These are phyloP conservation scores for Lithobius niger DNA, from an alignment of 1,140 invertebrate species.

Conservation along the genomic window DNA sequence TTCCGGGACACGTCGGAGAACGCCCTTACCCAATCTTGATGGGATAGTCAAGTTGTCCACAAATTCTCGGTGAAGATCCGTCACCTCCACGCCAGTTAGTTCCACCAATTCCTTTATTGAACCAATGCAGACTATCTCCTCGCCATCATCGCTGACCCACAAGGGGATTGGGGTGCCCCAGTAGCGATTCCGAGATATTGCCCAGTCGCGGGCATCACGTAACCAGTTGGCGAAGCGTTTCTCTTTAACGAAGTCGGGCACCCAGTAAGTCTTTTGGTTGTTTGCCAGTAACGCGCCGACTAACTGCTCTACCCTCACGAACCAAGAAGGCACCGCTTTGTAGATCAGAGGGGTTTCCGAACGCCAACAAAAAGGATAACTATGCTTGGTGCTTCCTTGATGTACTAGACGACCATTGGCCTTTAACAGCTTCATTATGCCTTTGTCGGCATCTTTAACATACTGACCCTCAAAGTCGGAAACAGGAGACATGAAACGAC, in stretches of 20 bases:
- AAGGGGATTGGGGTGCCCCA: conserved; percentile 99
- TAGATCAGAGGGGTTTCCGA: conserved; percentile 98
- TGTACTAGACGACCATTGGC: conserved; percentile 57
- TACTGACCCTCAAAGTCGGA: conserved; percentile 77
- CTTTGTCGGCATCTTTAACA: conserved; percentile 78
- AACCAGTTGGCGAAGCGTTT: conserved; percentile 99
- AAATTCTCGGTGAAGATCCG: conserved; percentile 87
- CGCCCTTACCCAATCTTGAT: conserved; percentile 65
- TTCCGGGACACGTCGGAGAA: conserved; percentile 70
- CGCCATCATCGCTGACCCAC: conserved; percentile 87
- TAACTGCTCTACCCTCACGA: conserved; percentile 86
- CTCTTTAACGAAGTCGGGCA: conserved; percentile 96
- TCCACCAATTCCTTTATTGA: conserved; percentile 82
- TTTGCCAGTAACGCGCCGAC: conserved; percentile 60
- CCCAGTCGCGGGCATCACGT: conserved; percentile 94
- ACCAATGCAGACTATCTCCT: conserved; percentile 88
- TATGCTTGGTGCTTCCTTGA: conserved; percentile 69
- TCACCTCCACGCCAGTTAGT: conserved; percentile 64
- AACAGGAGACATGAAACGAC: conserved; percentile 72
- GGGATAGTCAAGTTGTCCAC: conserved; percentile 92
- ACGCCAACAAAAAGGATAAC: conserved; percentile 98
- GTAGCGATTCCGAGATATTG: conserved; percentile 89
- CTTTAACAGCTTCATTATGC: conserved; percentile 78
- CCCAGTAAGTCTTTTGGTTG: conserved; percentile 90
- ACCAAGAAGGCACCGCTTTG: conserved; percentile 97